phyloP scores from a whole-genome alignment of 2,797 vertebrate genomes.

The Sylvilagus floridanus region DNA sequence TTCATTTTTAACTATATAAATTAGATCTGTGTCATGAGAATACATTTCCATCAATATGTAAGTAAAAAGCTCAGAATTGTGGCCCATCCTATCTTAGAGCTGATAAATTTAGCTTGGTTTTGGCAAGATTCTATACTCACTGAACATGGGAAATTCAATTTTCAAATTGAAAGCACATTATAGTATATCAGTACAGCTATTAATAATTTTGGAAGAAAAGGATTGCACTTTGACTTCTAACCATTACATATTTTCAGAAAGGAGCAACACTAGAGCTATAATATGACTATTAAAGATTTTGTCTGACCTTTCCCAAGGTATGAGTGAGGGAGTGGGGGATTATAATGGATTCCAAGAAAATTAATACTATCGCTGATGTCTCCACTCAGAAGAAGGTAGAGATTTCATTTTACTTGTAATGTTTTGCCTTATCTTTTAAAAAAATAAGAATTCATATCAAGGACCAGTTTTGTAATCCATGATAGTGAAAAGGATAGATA shows the following conservation, averaged over 20 bases:
- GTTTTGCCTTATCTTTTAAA: not conserved
- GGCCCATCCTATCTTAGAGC: not conserved
- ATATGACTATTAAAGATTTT: not conserved
- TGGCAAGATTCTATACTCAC: constrained; percentile 44
- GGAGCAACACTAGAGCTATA: not conserved
- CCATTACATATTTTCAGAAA: constrained; percentile 19
- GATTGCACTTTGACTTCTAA: constrained; percentile 58
- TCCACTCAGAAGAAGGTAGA: not conserved
- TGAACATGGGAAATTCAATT: constrained; percentile 19
- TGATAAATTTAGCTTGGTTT: constrained; percentile 57
- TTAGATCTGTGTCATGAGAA: constrained; percentile 44
- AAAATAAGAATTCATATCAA: not conserved
- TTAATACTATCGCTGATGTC: not conserved
- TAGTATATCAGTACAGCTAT: constrained; percentile 38
- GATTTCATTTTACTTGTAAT: not conserved
- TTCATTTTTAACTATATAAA: constrained; percentile 64
- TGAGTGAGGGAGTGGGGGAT: not conserved
- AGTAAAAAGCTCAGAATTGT: constrained; percentile 50
- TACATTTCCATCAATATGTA: constrained; percentile 57
- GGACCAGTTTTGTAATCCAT: not conserved
- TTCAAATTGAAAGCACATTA: constrained; percentile 29
- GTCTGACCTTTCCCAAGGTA: not conserved
- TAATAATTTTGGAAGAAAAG: constrained; percentile 51
- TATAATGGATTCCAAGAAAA: not conserved
- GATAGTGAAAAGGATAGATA: not conserved